These are phyloP conservation scores for Micronisus gabar DNA, from an alignment of 2,113 vertebrate genomes.

Conservation along the genomic window DNA sequence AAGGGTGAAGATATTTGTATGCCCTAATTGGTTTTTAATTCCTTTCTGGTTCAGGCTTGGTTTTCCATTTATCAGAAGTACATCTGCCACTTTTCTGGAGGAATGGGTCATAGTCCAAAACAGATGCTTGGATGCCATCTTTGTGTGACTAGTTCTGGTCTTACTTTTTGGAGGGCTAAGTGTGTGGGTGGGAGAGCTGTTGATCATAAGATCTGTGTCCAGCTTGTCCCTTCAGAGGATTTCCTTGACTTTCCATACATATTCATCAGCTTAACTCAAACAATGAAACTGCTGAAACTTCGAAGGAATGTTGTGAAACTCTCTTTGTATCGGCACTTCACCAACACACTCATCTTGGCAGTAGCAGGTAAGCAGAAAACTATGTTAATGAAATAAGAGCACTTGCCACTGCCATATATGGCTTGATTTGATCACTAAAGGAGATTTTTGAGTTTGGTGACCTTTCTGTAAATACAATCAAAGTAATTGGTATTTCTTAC, in stretches of 20 bases:
- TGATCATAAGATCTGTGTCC: neutral
- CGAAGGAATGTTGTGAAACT: constrained; percentile 93
- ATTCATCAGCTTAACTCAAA: constrained; percentile 96
- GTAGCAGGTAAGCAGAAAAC: constrained; percentile 84
- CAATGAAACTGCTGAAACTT: constrained; percentile 91
- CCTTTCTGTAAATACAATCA: neutral
- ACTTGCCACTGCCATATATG: neutral
- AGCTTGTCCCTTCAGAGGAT: constrained; percentile 22
- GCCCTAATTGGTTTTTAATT: neutral
- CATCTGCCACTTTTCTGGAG: neutral
- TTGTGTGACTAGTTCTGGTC: neutral
- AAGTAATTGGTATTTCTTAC: neutral
- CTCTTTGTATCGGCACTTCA: constrained; percentile 93
- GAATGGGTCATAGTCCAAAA: neutral
- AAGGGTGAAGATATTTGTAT: neutral
- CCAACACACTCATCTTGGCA: constrained; percentile 93
- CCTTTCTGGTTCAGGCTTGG: neutral
- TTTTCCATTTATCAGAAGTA: neutral
- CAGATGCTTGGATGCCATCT: neutral
- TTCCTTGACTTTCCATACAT: constrained; percentile 88
- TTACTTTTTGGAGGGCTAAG: neutral
- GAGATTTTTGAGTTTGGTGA: neutral
- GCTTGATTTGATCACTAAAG: neutral
- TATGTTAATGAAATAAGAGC: neutral
- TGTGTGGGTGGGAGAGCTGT: neutral